Percentiles rank a stretch among this genome's conserved stretches.
Conservation (phyloP, 2,888 invertebrate species). For the Ernsta delagoae region DNA sequence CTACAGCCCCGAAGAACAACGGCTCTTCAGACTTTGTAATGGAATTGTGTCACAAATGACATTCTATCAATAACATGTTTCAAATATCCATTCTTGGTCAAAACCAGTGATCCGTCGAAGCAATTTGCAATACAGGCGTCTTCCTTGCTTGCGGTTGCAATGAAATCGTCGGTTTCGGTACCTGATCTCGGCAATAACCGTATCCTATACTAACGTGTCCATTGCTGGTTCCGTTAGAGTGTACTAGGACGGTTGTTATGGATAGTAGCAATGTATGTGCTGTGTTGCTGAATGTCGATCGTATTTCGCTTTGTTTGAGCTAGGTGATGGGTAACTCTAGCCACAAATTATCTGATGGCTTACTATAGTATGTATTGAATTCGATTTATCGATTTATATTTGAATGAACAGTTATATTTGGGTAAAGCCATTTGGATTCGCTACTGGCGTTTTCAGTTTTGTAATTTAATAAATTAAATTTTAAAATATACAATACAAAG, state of each 20-base stretch:
- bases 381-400: slow-evolving; percentile 43
- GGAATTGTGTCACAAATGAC: neutral
- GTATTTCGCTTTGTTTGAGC: neutral
- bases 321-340: slow-evolving; percentile 42
- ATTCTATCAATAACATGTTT: neutral
- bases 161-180: slow-evolving; percentile 46
- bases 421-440: neutral
- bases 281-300: neutral
- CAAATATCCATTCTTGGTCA: neutral
- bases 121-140: slow-evolving; percentile 56
- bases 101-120: slow-evolving; percentile 37
- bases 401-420: slow-evolving; percentile 15
- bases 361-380: slow-evolving; percentile 45
- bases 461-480: neutral
- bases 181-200: neutral
- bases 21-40: too few relatives aligned
- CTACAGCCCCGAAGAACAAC: too few relatives aligned
- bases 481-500: too few relatives aligned
- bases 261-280: slow-evolving; percentile 6
- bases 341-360: slow-evolving; percentile 59
- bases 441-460: neutral
- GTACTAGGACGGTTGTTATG: neutral
- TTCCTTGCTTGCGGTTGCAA: slow-evolving; percentile 56
- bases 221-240: slow-evolving; percentile 5
- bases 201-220: slow-evolving; percentile 1